phyloP scores from a whole-genome alignment of 2,888 invertebrate genomes.

The Caenorhabditis afra region DNA sequence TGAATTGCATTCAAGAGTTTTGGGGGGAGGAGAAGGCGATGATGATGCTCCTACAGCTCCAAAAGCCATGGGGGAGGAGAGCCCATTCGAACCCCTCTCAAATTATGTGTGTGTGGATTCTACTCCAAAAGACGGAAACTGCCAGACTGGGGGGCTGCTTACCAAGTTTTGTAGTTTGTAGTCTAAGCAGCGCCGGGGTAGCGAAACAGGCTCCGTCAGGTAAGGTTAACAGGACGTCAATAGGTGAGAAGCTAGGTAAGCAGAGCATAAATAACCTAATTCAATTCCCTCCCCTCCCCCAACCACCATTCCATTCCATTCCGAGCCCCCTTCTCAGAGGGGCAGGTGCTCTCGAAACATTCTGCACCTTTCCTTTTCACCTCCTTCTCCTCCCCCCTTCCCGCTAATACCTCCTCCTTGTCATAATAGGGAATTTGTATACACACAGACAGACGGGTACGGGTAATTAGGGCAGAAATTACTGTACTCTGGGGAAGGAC shows the following conservation, averaged over 20 bases:
- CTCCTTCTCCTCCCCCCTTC: neutral
- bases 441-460: conserved; percentile 2
- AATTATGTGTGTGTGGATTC: conserved; percentile 8
- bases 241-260: neutral
- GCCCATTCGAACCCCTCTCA: neutral
- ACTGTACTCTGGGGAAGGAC: conserved; percentile 5
- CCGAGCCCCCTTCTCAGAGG: neutral
- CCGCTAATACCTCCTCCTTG: conserved; percentile 10
- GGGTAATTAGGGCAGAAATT: conserved; percentile 18
- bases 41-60: conserved; percentile 3
- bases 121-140: neutral
- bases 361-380: neutral
- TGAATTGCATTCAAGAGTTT: conserved; percentile 34
- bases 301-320: conserved; percentile 6
- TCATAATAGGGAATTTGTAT: conserved; percentile 17
- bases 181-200: neutral
- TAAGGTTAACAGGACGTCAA: neutral
- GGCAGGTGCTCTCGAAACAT: conserved; percentile 23
- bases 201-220: neutral
- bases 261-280: conserved; percentile 17
- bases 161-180: neutral
- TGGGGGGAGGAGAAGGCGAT: neutral
- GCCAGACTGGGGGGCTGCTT: neutral
- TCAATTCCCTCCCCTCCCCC: conserved; percentile 9
- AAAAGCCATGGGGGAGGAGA: neutral